A percentile compares a stretch with the other conserved stretches of the same genome.
Conservation (phyloP, 2,113 vertebrate species). For the Lycaon pictus region DNA sequence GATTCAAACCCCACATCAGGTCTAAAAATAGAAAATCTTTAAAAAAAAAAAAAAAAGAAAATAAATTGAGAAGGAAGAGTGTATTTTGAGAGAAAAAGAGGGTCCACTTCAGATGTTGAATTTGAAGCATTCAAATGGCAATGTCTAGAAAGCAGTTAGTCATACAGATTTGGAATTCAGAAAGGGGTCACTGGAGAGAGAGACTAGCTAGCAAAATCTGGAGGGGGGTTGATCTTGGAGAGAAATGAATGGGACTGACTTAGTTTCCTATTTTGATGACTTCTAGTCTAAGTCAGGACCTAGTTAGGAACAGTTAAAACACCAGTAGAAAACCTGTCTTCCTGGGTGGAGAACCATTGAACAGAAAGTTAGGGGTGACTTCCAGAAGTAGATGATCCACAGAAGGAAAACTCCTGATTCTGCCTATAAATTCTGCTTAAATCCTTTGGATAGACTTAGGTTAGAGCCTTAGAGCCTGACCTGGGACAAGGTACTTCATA, state of each 20-base stretch:
- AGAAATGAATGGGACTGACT: not conserved
- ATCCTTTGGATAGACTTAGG: not conserved
- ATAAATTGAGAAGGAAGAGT: not conserved
- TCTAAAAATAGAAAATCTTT: not conserved
- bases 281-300: not conserved
- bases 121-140: not conserved
- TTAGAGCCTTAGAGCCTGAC: not conserved
- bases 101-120: not conserved
- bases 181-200: not conserved
- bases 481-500: not conserved
- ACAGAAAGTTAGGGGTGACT: not conserved
- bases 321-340: not conserved
- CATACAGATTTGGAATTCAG: not conserved
- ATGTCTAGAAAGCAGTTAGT: not conserved
- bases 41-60: not conserved
- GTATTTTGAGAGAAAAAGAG: not conserved
- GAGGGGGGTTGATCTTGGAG: not conserved
- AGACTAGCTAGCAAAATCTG: not conserved
- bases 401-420: not conserved
- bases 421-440: not conserved
- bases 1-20: not conserved
- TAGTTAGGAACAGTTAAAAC: not conserved
- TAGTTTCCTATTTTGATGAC: not conserved
- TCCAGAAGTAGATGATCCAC: constrained; percentile 8
- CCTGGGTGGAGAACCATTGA: not conserved